Percentiles rank a stretch among this genome's conserved stretches.
These are phyloP conservation scores for Popillia japonica DNA, from an alignment of 1,140 invertebrate genomes.

Conservation along the genomic window DNA sequence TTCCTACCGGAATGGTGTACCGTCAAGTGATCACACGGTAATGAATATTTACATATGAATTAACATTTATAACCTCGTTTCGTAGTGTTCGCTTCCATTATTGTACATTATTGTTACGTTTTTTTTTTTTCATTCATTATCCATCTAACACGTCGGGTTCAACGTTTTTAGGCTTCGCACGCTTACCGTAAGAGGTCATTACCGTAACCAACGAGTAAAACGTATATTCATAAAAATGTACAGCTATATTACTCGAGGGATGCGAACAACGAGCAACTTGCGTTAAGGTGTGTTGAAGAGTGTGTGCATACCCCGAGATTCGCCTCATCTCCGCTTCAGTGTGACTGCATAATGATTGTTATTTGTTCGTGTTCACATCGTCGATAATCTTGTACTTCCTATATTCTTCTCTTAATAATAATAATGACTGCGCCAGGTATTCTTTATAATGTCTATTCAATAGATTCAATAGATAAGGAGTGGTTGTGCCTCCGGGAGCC, in stretches of 20 bases:
- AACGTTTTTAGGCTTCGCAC: constrained; percentile 1
- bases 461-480: neutral
- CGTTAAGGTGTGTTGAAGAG: neutral
- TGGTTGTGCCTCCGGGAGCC: neutral
- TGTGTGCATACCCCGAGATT: neutral
- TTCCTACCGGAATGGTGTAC: neutral
- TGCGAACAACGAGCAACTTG: neutral
- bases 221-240: neutral
- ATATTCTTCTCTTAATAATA: neutral
- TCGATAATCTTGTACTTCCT: neutral
- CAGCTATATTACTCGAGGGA: neutral
- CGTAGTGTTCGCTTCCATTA: neutral
- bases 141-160: neutral
- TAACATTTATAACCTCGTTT: neutral
- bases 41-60: constrained; percentile 20
- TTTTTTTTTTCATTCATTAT: constrained; percentile 2
- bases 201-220: neutral
- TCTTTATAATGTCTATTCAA: neutral
- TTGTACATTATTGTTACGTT: constrained; percentile 5
- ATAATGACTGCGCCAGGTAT: neutral
- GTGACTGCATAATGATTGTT: neutral
- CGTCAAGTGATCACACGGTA: neutral
- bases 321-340: too few relatives aligned
- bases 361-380: neutral
- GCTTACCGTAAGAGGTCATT: constrained; percentile 1